Evolutionary conservation across 2,113 vertebrate species (phyloP).

Genomic region (Pangasianodon gigas): DNA sequence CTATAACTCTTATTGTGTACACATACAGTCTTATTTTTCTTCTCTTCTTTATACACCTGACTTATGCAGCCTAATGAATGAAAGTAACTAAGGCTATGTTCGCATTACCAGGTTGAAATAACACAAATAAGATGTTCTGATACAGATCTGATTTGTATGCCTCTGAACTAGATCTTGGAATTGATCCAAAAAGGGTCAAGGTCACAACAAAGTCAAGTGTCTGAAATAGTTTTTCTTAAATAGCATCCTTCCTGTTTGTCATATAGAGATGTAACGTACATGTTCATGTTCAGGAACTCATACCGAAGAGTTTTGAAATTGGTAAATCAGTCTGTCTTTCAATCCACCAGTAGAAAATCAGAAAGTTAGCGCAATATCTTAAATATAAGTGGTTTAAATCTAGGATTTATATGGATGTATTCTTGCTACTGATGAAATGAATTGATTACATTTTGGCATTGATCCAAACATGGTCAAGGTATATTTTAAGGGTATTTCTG

Average conservation of each 20-base stretch:
- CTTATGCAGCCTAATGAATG: background rate
- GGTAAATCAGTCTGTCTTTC: background rate
- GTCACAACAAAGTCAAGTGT: background rate
- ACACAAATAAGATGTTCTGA: background rate
- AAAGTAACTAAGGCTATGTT: background rate
- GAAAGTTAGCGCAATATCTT: background rate
- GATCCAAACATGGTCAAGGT: background rate
- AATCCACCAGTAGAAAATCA: background rate
- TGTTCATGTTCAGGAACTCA: background rate
- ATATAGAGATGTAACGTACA: background rate
- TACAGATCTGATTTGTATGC: background rate
- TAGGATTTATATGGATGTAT: background rate
- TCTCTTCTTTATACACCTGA: background rate
- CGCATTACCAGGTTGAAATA: background rate
- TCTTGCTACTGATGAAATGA: background rate
- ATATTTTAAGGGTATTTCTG: background rate
- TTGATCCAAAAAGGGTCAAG: background rate
- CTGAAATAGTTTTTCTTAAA: background rate
- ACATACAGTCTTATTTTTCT: background rate
- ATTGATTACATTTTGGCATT: background rate
- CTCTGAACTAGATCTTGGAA: background rate
- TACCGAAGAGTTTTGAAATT: background rate
- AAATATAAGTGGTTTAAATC: background rate
- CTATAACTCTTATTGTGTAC: background rate
- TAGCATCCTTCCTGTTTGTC: background rate